Evolutionary conservation across 2,113 vertebrate genomes (phyloP).

Genomic region (Oceanodroma tethys): DNA sequence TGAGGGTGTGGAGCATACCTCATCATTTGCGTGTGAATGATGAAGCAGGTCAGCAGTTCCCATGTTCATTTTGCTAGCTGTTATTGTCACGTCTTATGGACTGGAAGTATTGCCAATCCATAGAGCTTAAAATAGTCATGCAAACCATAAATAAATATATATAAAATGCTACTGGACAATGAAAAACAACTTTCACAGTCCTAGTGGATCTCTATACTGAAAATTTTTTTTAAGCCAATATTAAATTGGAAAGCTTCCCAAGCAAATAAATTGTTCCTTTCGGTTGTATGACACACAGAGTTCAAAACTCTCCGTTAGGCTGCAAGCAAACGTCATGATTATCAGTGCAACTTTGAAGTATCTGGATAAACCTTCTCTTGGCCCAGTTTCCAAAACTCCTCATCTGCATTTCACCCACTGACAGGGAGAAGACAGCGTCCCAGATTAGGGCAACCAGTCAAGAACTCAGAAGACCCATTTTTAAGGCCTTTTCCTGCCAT

Average conservation of each 20-base stretch:
- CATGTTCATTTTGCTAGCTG: background rate
- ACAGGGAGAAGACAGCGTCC: background rate
- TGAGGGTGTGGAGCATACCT: background rate
- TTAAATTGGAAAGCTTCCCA: background rate
- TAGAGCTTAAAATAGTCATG: background rate
- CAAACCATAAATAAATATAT: background rate
- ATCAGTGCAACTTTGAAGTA: background rate
- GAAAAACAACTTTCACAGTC: background rate
- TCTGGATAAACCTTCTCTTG: background rate
- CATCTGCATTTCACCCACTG: background rate
- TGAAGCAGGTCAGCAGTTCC: background rate
- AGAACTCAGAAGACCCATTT: background rate
- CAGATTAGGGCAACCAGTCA: background rate
- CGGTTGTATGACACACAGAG: background rate
- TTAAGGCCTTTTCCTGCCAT: background rate
- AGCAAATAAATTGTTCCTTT: background rate
- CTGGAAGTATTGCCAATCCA: background rate
- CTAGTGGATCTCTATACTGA: background rate
- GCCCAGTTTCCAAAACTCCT: background rate
- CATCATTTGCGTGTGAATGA: background rate
- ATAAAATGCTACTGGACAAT: background rate
- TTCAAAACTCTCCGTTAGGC: background rate
- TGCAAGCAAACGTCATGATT: background rate
- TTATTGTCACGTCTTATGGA: background rate
- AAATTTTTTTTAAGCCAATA: background rate